phyloP scores from a whole-genome alignment of 2,797 vertebrate genomes.

The Characodon lateralis region DNA sequence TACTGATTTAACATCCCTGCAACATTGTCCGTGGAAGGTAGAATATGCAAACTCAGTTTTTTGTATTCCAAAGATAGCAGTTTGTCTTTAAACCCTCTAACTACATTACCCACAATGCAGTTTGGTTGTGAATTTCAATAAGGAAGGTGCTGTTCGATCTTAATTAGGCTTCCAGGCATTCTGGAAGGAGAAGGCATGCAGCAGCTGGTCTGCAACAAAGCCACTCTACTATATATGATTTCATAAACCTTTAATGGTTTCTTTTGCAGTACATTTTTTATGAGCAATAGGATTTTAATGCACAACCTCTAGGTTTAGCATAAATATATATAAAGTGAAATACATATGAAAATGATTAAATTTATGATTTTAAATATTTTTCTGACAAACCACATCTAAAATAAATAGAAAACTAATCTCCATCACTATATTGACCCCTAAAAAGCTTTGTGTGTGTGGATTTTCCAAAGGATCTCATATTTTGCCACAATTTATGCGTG shows the following conservation, averaged over 20 bases:
- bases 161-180: background rate
- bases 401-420: background rate
- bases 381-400: background rate
- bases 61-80: background rate
- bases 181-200: background rate
- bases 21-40: background rate
- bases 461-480: background rate
- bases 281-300: background rate
- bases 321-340: background rate
- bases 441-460: background rate
- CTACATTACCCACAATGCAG: conserved; percentile 1
- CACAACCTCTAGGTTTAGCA: background rate
- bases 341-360: background rate
- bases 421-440: background rate
- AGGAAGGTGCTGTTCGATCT: background rate
- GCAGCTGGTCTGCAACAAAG: conserved; percentile 17
- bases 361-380: background rate
- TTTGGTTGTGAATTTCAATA: background rate
- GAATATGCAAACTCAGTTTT: background rate
- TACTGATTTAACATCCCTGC: background rate
- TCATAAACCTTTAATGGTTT: background rate
- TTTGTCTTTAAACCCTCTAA: background rate
- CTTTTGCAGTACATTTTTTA: background rate
- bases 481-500: background rate
- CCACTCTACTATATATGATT: background rate